Percentiles rank a stretch among this genome's conserved stretches.
Conservation (phyloP, 2,797 vertebrate genomes). For the Octomys mimax region DNA sequence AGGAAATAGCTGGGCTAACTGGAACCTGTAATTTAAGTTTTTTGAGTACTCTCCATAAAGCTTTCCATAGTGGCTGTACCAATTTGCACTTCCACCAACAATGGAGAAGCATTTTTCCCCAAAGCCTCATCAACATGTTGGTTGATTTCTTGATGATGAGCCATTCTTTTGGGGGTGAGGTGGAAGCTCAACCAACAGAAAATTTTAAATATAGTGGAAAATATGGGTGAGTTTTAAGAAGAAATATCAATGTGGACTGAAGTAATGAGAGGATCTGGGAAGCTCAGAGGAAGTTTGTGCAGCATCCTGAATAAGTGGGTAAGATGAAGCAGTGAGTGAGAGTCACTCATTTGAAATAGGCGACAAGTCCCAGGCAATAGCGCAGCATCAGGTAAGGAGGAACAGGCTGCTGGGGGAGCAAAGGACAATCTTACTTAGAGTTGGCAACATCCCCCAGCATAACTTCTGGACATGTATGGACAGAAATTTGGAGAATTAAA, state of each 20-base stretch:
- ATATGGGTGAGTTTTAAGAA: neutral
- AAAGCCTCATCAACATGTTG: neutral
- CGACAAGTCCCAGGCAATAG: neutral
- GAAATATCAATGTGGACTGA: neutral
- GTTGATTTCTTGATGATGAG: neutral
- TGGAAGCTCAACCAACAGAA: neutral
- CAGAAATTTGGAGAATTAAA: neutral
- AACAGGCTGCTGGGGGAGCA: rapidly evolving
- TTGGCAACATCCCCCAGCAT: rapidly evolving
- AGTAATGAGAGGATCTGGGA: neutral
- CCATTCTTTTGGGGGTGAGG: neutral
- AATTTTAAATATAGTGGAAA: neutral
- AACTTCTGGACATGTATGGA: neutral
- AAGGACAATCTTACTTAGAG: too few relatives aligned
- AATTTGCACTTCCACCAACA: neutral
- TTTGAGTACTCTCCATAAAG: neutral
- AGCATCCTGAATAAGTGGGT: neutral
- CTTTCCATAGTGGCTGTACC: neutral
- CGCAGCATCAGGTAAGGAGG: neutral
- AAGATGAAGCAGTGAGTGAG: neutral
- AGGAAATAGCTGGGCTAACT: neutral
- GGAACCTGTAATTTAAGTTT: neutral
- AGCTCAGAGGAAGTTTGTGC: neutral
- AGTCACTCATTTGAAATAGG: neutral
- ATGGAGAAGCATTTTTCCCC: neutral